Conservation (phyloP, 2,113 vertebrate genomes). For the Fulmarus glacialis region DNA sequence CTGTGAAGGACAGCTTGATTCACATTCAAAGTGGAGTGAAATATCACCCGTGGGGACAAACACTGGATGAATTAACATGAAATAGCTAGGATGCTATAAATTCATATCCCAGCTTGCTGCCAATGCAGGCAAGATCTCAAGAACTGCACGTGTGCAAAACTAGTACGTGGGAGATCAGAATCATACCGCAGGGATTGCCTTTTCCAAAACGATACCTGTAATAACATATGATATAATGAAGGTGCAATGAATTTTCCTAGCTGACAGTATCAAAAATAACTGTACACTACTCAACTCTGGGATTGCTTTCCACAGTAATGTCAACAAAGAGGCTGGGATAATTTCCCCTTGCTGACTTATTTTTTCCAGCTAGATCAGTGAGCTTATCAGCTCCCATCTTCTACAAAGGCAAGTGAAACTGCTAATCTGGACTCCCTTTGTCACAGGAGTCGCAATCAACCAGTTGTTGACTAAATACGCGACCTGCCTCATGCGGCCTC, state of each 20-base stretch:
- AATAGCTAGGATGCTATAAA: slow-evolving; percentile 10
- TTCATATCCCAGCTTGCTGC: neutral
- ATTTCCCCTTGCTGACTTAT: slow-evolving; percentile 56
- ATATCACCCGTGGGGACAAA: slow-evolving; percentile 13
- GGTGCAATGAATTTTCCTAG: slow-evolving; percentile 37
- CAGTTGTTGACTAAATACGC: neutral
- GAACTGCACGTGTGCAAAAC: slow-evolving; percentile 27
- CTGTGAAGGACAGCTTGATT: slow-evolving; percentile 14
- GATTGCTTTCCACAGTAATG: slow-evolving; percentile 35
- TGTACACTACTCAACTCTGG: neutral
- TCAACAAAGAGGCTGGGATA: slow-evolving; percentile 60
- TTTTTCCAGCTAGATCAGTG: slow-evolving; percentile 56
- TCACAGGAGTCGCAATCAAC: neutral
- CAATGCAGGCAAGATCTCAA: slow-evolving; percentile 22
- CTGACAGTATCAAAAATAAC: slow-evolving; percentile 58
- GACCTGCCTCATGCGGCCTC: neutral
- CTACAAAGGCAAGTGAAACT: slow-evolving; percentile 38
- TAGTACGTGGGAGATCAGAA: neutral
- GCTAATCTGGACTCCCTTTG: slow-evolving; percentile 18
- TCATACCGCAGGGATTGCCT: neutral
- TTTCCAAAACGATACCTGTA: slow-evolving; percentile 44
- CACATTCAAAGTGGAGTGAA: slow-evolving; percentile 20
- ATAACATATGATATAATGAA: slow-evolving; percentile 60
- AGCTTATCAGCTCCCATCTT: slow-evolving; percentile 38
- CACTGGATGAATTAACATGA: neutral